Base-by-base conservation (phyloP, 2,888 invertebrate species). In the Abrostola triplasia region DNA sequence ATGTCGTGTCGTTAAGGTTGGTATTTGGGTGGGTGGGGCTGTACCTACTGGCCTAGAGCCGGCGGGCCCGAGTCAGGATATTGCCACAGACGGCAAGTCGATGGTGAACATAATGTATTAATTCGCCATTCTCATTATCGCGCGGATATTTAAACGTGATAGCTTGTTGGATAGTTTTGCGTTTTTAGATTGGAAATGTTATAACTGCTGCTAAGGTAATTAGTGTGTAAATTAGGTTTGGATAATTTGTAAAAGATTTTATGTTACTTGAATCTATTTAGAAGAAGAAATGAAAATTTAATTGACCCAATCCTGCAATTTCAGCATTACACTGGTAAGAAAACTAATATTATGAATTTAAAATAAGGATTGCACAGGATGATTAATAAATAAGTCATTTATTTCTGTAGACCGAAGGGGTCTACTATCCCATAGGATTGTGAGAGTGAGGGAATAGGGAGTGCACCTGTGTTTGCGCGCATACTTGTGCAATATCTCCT, bases 11-110 rank as follows among this genome's bases (percentile, higher is more conserved):
- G 0, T 0, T 0, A 67, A 55, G 71, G 64, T 67, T 40, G 50
- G 12, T 47, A 48, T 54, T 80, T 13, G 13, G 12, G 24, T 61
- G 63, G 24, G 49, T 24, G 40, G 12, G 9, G 55, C 44, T 64
- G 12, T 53, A 67, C 80, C 66, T 38, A 80, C 66, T 78, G 77
- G 55, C 78, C 78, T 61, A 78, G 60, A 74, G 77, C 74, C 64
- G 38, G 52, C 36, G 67, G 69, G 62, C 61, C 71, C 73, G 69
- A 63, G 76, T 66, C 60, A 75, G 86, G 87, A 86, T 85, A 87
- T 86, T 87, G 74, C 83, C 57, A 58, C 58, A 11, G 59, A 66
- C 48, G 60, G 51, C 73, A 76, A 54, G 54, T 52, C 63, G 50
- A 67, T 54, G 66, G 37, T 62, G 67, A 73, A 66, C 58, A 80